Evolutionary conservation across 2,797 vertebrate species (phyloP), one percentile per base, ranked within the genome.

Genomic region (Pygocentrus nattereri): DNA sequence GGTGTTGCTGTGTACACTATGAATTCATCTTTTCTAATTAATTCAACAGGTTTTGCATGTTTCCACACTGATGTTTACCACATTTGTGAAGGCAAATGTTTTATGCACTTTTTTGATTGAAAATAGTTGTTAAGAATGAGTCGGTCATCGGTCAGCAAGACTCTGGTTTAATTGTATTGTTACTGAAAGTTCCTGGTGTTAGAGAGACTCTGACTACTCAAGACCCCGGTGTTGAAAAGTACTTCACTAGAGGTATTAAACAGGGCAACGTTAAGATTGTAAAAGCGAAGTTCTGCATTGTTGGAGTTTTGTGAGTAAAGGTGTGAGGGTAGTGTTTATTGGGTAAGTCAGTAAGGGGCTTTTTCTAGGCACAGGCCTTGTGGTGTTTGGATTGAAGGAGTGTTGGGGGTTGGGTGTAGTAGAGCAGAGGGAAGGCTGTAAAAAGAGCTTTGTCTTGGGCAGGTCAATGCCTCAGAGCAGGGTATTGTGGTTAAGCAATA

Each of bases 361-460:
- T 69, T 78, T 81, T 47, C 49, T 73, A 81, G 54, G 78, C 73
- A 73, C 30, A 73, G 75, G 76, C 72, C 62, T 64, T 78, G 85
- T 85, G 79, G 68, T 87, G 81, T 88, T 87, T 86, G 82, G 84
- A 74, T 83, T 82, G 84, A 84, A 81, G 76, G 58, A 78, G 81
- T 68, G 21, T 81, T 84, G 81, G 87, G 86, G 87, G 86, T 81
- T 85, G 82, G 88, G 84, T 84, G 85, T 82, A 80, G 78, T 82
- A 65, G 44, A 82, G 86, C 74, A 59, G 67, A 77, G 73, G 75
- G 62, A 81, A 65, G 68, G 68, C 64, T 87, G 84, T 87, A 88
- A 88, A 86, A 83, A 86, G 81, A 83, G 82, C 84, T 88, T 89
- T 89, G 87, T 88, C 81, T 88, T 85, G 80, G 85, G 78, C 86